phyloP scores from a whole-genome alignment of 2,888 invertebrate genomes.

The Colostygia pectinataria region DNA sequence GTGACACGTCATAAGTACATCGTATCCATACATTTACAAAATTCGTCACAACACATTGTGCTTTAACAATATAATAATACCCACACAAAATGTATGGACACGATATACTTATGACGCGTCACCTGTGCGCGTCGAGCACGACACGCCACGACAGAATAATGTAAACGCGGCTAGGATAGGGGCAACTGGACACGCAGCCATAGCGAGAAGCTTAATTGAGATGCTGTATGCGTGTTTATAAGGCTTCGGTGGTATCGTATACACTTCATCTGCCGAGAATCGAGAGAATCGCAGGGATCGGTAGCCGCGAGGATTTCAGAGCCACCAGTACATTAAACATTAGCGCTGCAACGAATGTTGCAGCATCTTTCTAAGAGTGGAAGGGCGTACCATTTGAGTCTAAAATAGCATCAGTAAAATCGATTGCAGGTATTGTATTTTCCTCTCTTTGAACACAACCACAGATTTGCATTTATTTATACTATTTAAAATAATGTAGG shows the following conservation, averaged over 20 bases:
- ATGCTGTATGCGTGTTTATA: neutral
- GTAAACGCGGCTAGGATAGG: neutral
- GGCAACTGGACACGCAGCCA: neutral
- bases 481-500: neutral
- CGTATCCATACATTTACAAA: no score
- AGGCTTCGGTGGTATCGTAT: neutral
- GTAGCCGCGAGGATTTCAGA: no score
- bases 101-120: no score
- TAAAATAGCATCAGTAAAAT: neutral
- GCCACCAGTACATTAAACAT: neutral
- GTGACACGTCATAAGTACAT: no score
- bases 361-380: neutral
- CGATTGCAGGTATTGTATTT: no score
- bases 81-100: no score
- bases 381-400: neutral
- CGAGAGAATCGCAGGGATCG: neutral
- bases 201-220: neutral
- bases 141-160: no score
- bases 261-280: neutral
- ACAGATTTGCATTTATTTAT: neutral
- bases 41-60: no score
- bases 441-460: neutral
- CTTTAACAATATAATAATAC: no score
- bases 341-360: neutral
- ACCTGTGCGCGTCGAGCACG: no score